A percentile compares a stretch with the other conserved stretches of the same genome.
phyloP scores from a whole-genome alignment of 2,113 vertebrate species.

The Ciconia maguari region DNA sequence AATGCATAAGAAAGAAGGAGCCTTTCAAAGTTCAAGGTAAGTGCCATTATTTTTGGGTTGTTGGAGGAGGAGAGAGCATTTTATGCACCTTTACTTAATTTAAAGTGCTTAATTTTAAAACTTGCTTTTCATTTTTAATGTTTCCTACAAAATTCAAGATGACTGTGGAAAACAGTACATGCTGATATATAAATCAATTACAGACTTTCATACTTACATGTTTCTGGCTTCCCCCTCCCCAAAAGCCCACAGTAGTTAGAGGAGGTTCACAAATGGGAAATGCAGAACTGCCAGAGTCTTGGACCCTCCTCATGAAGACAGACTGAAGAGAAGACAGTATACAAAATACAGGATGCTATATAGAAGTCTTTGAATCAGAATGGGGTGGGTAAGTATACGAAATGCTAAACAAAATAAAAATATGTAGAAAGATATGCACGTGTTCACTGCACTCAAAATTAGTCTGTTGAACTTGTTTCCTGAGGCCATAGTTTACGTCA shows the following conservation, averaged over 20 bases:
- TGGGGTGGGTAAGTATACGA: neutral
- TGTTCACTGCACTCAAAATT: neutral
- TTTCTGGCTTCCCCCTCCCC: neutral
- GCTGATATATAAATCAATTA: neutral
- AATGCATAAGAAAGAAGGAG: neutral
- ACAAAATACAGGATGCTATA: neutral
- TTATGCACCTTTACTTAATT: neutral
- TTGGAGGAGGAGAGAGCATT: neutral
- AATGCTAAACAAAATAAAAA: neutral
- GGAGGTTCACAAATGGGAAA: neutral
- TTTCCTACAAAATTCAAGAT: neutral
- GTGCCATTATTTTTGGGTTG: neutral
- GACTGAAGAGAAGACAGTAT: neutral
- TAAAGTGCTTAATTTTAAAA: neutral
- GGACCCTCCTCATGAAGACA: neutral
- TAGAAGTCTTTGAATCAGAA: neutral
- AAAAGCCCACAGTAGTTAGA: neutral
- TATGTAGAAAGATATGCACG: neutral
- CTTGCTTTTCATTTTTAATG: neutral
- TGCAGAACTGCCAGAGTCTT: neutral
- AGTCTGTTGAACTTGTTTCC: neutral
- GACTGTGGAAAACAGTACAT: neutral
- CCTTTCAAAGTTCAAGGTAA: conserved; percentile 2
- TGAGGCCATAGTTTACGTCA: neutral
- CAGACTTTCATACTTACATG: neutral